These are phyloP conservation scores for Stegophylla sp. DNA, from an alignment of 2,888 invertebrate genomes.

Conservation along the genomic window DNA sequence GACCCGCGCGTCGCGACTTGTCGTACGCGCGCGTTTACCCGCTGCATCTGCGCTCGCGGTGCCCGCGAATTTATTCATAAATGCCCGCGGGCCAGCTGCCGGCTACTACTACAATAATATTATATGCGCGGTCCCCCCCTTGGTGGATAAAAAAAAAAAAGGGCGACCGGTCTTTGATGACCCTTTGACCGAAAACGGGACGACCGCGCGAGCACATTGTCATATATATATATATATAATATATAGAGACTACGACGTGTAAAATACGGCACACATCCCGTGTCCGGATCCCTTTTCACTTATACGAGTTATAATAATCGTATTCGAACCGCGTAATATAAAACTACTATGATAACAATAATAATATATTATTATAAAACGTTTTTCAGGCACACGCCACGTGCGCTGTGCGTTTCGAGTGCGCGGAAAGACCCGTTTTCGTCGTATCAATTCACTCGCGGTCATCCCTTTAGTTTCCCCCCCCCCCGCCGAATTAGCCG, in stretches of 20 bases:
- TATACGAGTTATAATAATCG: background rate
- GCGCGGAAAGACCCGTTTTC: background rate
- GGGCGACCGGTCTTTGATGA: slow-evolving; percentile 33
- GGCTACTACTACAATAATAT: no score
- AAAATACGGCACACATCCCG: background rate
- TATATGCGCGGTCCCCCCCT: slow-evolving; percentile 20
- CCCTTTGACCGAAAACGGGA: slow-evolving; percentile 40
- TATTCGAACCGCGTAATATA: background rate
- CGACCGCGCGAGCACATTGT: background rate
- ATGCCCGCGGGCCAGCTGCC: slow-evolving; percentile 55
- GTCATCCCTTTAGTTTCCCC: slow-evolving; percentile 31
- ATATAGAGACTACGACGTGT: no score
- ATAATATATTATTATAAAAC: no score
- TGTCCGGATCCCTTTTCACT: background rate
- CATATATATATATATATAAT: no score
- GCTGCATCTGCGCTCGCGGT: slow-evolving; percentile 29
- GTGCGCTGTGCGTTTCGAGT: background rate
- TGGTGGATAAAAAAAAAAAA: no score
- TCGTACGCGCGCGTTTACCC: background rate
- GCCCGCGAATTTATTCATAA: slow-evolving; percentile 59
- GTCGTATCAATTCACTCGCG: slow-evolving; percentile 6
- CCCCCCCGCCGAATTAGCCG: slow-evolving; percentile 29
- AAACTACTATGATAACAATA: background rate
- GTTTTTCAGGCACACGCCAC: background rate
- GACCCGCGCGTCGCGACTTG: slow-evolving; percentile 23